Evolutionary conservation across 2,888 invertebrate genomes (phyloP).

Genomic region (Torymus auratus): DNA sequence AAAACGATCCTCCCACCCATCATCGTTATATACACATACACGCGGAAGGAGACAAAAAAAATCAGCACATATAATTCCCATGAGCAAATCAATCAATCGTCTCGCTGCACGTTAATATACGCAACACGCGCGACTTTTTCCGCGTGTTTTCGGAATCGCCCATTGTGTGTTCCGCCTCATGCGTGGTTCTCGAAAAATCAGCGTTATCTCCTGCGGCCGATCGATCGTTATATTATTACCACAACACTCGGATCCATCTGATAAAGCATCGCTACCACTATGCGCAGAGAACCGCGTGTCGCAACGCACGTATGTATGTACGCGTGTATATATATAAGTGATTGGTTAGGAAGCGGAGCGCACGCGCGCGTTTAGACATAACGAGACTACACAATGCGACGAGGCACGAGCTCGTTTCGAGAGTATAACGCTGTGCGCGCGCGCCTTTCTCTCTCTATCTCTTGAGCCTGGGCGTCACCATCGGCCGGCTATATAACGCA

Average conservation of each 20-base stretch:
- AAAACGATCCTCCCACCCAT: no score
- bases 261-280: slow-evolving; percentile 18
- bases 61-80: neutral
- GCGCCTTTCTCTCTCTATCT: slow-evolving; percentile 25
- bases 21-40: no score
- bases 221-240: slow-evolving; percentile 16
- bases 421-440: neutral
- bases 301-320: slow-evolving; percentile 22
- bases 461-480: slow-evolving; percentile 31
- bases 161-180: neutral
- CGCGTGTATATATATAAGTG: no score
- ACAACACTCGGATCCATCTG: slow-evolving; percentile 35
- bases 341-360: no score
- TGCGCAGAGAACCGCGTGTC: neutral
- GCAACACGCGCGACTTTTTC: neutral
- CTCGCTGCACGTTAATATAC: neutral
- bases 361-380: neutral
- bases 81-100: slow-evolving; percentile 26
- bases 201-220: neutral
- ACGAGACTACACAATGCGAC: slow-evolving; percentile 31
- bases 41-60: no score
- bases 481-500: slow-evolving; percentile 23
- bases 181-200: no score
- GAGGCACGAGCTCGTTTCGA: slow-evolving; percentile 17
- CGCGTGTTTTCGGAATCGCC: slow-evolving; percentile 37